A percentile compares a stretch with the other conserved stretches of the same genome.
phyloP scores from a whole-genome alignment of 2,888 invertebrate genomes.

The Trachelus stipa region DNA sequence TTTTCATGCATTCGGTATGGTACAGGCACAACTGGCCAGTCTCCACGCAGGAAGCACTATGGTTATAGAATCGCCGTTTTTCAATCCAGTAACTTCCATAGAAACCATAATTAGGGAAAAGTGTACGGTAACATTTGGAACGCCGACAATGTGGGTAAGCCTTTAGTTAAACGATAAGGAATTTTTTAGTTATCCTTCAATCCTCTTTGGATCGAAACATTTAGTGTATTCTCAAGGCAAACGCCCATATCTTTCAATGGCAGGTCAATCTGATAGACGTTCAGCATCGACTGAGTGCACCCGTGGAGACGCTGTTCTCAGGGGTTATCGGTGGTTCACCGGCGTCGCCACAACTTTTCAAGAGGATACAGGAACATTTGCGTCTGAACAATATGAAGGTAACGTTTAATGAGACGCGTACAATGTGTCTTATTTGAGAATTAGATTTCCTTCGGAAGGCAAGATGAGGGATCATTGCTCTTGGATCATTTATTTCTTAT shows the following conservation, averaged over 20 bases:
- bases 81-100: slow-evolving; percentile 74
- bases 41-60: slow-evolving; percentile 74
- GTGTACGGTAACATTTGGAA: slow-evolving; percentile 80
- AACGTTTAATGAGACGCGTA: slow-evolving; percentile 21
- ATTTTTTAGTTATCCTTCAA: not conserved
- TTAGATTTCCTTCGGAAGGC: not conserved
- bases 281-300: slow-evolving; percentile 66
- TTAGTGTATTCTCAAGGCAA: not conserved
- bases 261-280: slow-evolving; percentile 77
- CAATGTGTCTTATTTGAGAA: not conserved
- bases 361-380: slow-evolving; percentile 68
- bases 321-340: slow-evolving; percentile 81
- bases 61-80: slow-evolving; percentile 72
- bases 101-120: slow-evolving; percentile 76
- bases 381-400: slow-evolving; percentile 69
- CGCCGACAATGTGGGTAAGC: slow-evolving; percentile 82
- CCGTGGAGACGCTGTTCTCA: slow-evolving; percentile 67
- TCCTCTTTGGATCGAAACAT: not conserved
- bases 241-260: slow-evolving; percentile 1
- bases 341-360: slow-evolving; percentile 74
- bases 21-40: slow-evolving; percentile 72
- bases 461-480: slow-evolving; percentile 40
- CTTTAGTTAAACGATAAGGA: not conserved
- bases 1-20: slow-evolving; percentile 85
- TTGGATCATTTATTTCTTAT: slow-evolving; percentile 44